Conservation (phyloP, 2,888 invertebrate species). For the Bombylius discolor region DNA sequence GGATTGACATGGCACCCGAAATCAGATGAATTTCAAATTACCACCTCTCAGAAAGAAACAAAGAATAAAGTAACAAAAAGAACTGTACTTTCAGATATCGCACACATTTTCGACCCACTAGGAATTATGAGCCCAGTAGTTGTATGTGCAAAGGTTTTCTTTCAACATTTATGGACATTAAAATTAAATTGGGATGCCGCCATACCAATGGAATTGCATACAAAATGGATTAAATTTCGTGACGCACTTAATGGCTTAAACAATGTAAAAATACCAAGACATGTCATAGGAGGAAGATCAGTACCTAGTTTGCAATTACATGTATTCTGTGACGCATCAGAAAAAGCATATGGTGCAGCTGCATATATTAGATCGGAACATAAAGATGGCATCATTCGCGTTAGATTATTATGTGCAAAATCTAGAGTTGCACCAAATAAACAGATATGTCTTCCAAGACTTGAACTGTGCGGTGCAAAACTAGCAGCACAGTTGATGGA, state of each 20-base stretch:
- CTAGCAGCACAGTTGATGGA: fast-evolving
- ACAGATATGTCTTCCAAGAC: neutral
- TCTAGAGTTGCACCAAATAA: neutral
- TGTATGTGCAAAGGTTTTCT: neutral
- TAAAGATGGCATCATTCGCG: neutral
- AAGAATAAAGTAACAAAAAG: neutral
- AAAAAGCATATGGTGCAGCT: constrained; percentile 15
- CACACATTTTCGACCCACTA: no score
- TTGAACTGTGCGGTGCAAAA: neutral
- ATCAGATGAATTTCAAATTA: neutral
- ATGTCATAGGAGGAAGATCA: neutral
- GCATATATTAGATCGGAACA: constrained; percentile 9
- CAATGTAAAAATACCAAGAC: no score
- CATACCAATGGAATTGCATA: neutral
- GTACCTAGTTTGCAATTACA: constrained; percentile 12
- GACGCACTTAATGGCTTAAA: neutral
- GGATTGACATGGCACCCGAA: neutral
- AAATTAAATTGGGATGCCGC: neutral
- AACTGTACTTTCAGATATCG: neutral
- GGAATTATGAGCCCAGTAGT: neutral
- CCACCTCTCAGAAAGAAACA: neutral
- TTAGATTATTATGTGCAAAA: neutral
- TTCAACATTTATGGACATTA: neutral
- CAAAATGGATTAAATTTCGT: neutral
- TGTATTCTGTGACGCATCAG: constrained; percentile 10